These are phyloP conservation scores for Rotaria sp. DNA, from an alignment of 2,888 invertebrate species.

Conservation along the genomic window DNA sequence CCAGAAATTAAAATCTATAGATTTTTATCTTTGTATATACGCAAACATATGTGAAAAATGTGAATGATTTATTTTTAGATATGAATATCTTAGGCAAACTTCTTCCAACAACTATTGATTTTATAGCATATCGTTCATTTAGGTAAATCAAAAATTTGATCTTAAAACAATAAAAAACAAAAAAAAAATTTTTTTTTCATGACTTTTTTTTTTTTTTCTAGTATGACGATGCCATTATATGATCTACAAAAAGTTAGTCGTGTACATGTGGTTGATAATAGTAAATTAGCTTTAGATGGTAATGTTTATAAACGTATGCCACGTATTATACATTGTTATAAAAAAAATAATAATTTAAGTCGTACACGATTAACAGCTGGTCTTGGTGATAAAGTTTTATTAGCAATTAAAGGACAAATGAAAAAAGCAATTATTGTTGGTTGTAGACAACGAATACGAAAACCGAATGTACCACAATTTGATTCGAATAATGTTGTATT, in stretches of 20 bases:
- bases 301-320: constrained; percentile 89
- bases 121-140: not conserved
- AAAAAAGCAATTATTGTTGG: constrained; percentile 85
- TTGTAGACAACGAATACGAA: constrained; percentile 66
- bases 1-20: not conserved
- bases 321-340: constrained; percentile 84
- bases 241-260: constrained; percentile 60
- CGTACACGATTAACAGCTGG: constrained; percentile 56
- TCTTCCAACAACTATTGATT: not conserved
- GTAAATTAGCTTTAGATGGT: constrained; percentile 83
- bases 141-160: not conserved
- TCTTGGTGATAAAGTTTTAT: constrained; percentile 76
- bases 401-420: constrained; percentile 89
- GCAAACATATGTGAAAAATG: not conserved
- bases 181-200: not conserved
- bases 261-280: constrained; percentile 89
- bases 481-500: constrained; percentile 92
- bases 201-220: not conserved
- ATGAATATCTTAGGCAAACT: not conserved
- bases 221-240: not conserved
- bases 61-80: constrained; percentile 2
- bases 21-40: not conserved
- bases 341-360: constrained; percentile 60
- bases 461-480: constrained; percentile 73
- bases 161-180: not conserved